Base-by-base conservation (phyloP, 2,113 vertebrate genomes). In the Butastur rufipennis region DNA sequence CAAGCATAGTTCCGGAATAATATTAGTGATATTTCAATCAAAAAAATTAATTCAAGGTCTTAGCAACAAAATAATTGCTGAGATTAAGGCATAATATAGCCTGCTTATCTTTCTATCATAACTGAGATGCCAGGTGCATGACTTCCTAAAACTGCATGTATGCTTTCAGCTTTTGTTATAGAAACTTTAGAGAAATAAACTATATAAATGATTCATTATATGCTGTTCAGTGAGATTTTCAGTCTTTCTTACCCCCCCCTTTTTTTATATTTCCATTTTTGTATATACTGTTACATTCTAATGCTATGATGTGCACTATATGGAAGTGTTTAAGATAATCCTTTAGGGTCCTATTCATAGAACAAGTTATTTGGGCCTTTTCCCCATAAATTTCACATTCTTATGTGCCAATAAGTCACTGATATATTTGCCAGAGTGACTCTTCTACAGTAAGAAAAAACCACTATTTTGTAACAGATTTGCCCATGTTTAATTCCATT, bases 241-340 rank as follows among this genome's bases (percentile, higher is more conserved):
- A 92, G 75, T 88, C 80, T 89, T 90, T 84, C 74, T 96, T 78
- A 92, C 40, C 42, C 32, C 58, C 62, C 20, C 14, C 4, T 15
- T 70, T 50, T 94, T 94, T 74, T 58, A 81, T 93, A 81, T 93
- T 90, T 97, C 86, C 88, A 47, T 78, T 96, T 96, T 92, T 96
- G 88, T 94, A 87, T 96, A 86, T 94, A 90, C 93, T 94, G 70
- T 93, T 96, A 94, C 97, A 97, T 98, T 97, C 92, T 97, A 92
- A 97, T 95, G 91, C 84, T 94, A 96, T 97, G 90, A 96, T 97
- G 96, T 97, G 61, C 73, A 21, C 86, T 96, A 85, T 93, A 95
- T 98, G 96, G 92, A 97, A 97, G 82, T 94, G 85, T 96, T 98
- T 97, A 97, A 97, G 93, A 94, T 97, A 97, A 98, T 97, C 87